Conservation (phyloP, 2,113 vertebrate species). For the Mungos mungo region DNA sequence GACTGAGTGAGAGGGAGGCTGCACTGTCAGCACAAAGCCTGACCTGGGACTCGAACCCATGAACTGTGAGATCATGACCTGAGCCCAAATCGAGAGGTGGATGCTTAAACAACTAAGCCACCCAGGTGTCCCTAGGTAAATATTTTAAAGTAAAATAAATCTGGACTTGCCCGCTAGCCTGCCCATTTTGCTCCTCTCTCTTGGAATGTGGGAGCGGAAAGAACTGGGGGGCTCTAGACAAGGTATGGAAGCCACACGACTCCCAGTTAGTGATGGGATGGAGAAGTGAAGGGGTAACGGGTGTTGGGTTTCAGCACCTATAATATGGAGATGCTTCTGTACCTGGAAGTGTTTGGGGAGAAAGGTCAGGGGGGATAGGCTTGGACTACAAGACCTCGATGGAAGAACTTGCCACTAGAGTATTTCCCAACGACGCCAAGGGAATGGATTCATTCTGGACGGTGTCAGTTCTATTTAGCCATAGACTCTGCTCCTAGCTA, state of each 20-base stretch:
- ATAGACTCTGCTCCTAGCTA: background rate
- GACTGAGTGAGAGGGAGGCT: no score
- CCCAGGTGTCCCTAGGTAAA: background rate
- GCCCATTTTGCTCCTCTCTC: background rate
- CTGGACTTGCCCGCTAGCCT: background rate
- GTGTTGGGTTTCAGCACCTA: background rate
- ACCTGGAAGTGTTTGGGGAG: background rate
- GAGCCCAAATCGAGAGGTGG: no score
- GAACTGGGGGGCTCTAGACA: background rate
- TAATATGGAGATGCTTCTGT: background rate
- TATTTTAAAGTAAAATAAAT: background rate
- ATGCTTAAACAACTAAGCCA: no score
- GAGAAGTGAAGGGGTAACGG: background rate
- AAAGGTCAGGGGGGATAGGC: background rate
- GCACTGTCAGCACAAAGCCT: no score
- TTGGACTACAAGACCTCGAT: background rate
- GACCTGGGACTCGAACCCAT: no score
- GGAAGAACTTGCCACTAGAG: background rate
- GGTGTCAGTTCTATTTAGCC: background rate
- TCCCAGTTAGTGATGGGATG: background rate
- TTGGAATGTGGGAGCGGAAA: background rate
- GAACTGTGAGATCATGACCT: no score
- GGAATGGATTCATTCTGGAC: background rate
- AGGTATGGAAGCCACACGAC: background rate
- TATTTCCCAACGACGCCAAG: background rate